These are phyloP conservation scores for Oenanthe oenanthe DNA, from an alignment of 2,113 vertebrate species.

Conservation along the genomic window DNA sequence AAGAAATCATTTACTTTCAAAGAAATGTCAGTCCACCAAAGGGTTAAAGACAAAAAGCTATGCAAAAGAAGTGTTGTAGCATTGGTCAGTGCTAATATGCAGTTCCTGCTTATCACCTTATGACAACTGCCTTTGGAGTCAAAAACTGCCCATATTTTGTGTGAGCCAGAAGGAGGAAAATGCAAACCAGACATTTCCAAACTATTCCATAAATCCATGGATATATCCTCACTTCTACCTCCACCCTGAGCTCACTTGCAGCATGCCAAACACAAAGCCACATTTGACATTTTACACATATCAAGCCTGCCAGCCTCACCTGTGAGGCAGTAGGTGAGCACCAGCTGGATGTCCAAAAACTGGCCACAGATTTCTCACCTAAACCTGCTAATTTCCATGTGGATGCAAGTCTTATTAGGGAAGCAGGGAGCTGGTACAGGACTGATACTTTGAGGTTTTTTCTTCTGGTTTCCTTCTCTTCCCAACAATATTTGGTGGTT, in stretches of 20 bases:
- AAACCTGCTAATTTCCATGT: not conserved
- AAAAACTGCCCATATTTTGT: not conserved
- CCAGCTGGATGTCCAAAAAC: not conserved
- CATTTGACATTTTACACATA: accelerated
- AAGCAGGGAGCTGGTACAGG: not conserved
- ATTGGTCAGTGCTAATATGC: not conserved
- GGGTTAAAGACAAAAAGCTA: not conserved
- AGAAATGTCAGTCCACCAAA: not conserved
- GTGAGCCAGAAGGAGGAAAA: not conserved
- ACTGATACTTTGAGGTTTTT: accelerated
- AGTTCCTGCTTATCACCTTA: not conserved
- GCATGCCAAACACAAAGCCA: not conserved
- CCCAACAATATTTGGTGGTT: not conserved
- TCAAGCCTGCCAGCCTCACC: not conserved
- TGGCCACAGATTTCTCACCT: not conserved
- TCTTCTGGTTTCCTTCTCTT: not conserved
- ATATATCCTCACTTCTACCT: not conserved
- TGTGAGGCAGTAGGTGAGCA: not conserved
- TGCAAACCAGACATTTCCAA: not conserved
- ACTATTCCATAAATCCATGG: not conserved
- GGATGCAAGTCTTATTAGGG: not conserved
- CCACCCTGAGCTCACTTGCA: not conserved
- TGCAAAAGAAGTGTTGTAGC: not conserved
- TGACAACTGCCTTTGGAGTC: not conserved
- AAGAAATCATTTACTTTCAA: not conserved